Percentiles rank a stretch among this genome's conserved stretches.
phyloP scores from a whole-genome alignment of 2,888 invertebrate species.

The Asteroscopus sphinx region DNA sequence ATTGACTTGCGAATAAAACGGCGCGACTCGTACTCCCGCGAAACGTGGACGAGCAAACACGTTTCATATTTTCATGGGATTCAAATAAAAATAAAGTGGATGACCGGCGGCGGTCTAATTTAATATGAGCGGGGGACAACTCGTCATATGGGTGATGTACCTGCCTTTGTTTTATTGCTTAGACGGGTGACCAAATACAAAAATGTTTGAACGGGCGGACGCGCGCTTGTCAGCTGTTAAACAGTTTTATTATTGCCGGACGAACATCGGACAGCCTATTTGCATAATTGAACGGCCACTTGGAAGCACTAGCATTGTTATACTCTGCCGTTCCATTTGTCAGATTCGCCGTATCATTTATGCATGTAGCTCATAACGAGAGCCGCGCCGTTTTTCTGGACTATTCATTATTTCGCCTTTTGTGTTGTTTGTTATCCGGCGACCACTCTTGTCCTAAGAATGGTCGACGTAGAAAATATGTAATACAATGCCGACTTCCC shows the following conservation, averaged over 20 bases:
- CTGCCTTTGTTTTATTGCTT: conserved; percentile 85
- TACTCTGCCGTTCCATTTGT: conserved; percentile 89
- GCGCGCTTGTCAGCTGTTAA: conserved; percentile 87
- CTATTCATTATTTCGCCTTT: conserved; percentile 87
- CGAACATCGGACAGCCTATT: conserved; percentile 86
- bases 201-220: conserved; percentile 75
- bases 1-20: conserved; percentile 85
- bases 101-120: conserved; percentile 85
- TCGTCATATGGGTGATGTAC: conserved; percentile 82
- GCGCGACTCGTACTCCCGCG: conserved; percentile 73
- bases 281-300: conserved; percentile 90
- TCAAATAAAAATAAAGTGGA: conserved; percentile 88
- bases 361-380: conserved; percentile 88
- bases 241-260: conserved; percentile 89
- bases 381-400: conserved; percentile 84
- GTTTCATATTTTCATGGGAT: conserved; percentile 87
- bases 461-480: conserved; percentile 73
- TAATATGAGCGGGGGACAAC: conserved; percentile 85
- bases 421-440: conserved; percentile 82
- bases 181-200: conserved; percentile 80
- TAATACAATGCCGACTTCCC: conserved; percentile 75
- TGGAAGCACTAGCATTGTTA: conserved; percentile 89
- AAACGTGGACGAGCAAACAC: conserved; percentile 82
- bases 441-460: conserved; percentile 77
- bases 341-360: conserved; percentile 89